A percentile compares a stretch with the other conserved stretches of the same genome.
Conservation (phyloP, 2,113 vertebrate genomes). For the Tretioscincus oriximinensis region DNA sequence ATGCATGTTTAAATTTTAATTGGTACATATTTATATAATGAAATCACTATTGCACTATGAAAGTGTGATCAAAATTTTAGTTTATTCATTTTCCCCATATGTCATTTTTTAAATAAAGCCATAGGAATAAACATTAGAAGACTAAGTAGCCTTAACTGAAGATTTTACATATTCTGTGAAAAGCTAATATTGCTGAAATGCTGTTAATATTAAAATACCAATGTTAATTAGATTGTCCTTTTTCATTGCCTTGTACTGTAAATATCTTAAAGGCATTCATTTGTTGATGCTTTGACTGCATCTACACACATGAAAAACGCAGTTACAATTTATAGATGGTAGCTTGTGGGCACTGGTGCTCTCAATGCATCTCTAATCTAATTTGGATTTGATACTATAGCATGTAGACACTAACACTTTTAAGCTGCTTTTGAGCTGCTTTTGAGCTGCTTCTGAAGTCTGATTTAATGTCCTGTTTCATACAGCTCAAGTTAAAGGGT, state of each 20-base stretch:
- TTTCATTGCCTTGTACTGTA: not conserved
- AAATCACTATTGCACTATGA: too few species aligned
- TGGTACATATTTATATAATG: slow-evolving; percentile 17
- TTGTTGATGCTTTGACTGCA: not conserved
- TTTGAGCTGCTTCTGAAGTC: too few species aligned
- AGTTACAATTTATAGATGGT: too few species aligned
- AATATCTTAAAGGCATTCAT: not conserved
- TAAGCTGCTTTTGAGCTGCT: too few species aligned
- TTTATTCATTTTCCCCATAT: not conserved
- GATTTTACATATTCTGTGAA: not conserved
- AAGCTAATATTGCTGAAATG: not conserved
- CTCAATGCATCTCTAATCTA: too few species aligned
- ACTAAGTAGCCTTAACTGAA: too few species aligned
- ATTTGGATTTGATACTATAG: not conserved
- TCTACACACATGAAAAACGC: not conserved
- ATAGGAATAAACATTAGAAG: too few species aligned
- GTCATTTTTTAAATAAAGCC: too few species aligned
- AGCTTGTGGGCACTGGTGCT: too few species aligned
- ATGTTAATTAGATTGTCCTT: not conserved
- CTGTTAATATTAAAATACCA: not conserved
- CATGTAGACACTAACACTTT: not conserved
- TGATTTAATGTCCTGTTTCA: too few species aligned
- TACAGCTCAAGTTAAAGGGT: too few species aligned
- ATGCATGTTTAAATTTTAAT: not conserved
- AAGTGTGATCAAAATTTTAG: not conserved